phyloP scores from a whole-genome alignment of 2,113 vertebrate genomes.

The Cyanistes caeruleus region DNA sequence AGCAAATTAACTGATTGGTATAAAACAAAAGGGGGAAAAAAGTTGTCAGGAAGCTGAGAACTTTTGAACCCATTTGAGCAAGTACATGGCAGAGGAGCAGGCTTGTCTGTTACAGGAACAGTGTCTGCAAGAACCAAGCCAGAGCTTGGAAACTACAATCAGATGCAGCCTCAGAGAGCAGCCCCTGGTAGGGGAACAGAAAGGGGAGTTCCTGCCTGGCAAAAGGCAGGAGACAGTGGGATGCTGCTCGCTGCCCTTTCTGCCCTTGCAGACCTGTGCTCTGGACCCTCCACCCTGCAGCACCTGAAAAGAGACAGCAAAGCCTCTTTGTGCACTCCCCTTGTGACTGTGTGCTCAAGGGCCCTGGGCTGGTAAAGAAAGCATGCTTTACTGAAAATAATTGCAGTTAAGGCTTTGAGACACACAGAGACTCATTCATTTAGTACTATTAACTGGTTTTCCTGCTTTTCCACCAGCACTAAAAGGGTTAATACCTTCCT shows the following conservation, averaged over 20 bases:
- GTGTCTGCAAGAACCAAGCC: neutral
- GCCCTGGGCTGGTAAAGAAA: neutral
- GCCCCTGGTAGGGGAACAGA: neutral
- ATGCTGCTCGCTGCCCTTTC: neutral
- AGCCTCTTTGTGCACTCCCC: neutral
- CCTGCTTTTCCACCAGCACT: neutral
- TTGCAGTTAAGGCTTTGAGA: neutral
- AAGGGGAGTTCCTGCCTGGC: neutral
- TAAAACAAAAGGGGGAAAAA: constrained; percentile 24
- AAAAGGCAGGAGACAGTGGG: neutral
- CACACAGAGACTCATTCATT: neutral
- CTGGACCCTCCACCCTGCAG: neutral
- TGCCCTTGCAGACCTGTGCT: too few relatives aligned
- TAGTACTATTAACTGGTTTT: neutral
- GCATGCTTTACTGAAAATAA: neutral
- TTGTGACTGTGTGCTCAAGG: neutral
- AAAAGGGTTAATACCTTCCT: constrained; percentile 34
- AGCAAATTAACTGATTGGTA: constrained; percentile 62
- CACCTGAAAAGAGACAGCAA: neutral
- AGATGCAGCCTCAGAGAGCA: neutral
- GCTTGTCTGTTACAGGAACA: neutral
- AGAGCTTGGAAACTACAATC: neutral
- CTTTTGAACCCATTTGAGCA: constrained; percentile 66
- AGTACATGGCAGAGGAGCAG: neutral
- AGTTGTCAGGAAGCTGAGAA: constrained; percentile 42